Evolutionary conservation across 2,113 vertebrate genomes (phyloP).

Genomic region (Limnothrissa miodon): DNA sequence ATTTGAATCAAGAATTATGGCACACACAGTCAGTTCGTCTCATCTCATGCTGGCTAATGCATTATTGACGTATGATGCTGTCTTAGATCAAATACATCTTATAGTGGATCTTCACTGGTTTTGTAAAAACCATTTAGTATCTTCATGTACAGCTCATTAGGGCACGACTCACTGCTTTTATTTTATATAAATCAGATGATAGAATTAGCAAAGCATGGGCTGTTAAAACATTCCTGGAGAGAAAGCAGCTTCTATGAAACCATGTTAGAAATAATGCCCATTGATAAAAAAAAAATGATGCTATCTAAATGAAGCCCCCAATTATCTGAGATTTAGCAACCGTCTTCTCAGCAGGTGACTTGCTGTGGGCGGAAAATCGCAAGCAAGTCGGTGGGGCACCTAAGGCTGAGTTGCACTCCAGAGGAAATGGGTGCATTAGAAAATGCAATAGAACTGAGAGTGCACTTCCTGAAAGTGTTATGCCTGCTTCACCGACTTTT

Average conservation of each 20-base stretch:
- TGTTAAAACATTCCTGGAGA: not conserved
- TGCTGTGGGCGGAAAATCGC: not conserved
- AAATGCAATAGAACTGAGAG: not conserved
- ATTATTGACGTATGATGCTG: not conserved
- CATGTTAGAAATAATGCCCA: not conserved
- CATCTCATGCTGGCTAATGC: not conserved
- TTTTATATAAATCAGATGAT: not conserved
- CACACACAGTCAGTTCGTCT: not conserved
- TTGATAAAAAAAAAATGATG: not conserved
- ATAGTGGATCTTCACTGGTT: not conserved
- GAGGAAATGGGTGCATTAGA: not conserved
- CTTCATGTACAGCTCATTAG: not conserved
- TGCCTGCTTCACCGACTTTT: not conserved
- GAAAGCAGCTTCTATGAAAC: not conserved
- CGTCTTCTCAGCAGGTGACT: slow-evolving; percentile 6
- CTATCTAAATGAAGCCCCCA: not conserved
- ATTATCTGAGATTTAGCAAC: not conserved
- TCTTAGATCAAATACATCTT: not conserved
- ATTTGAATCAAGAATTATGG: not conserved
- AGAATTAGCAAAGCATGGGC: not conserved
- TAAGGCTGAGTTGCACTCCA: not conserved
- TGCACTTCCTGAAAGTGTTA: not conserved
- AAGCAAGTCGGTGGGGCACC: not conserved
- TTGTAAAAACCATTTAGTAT: too few species aligned
- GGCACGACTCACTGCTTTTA: too few species aligned